Evolutionary conservation across 2,113 vertebrate species (phyloP).

Genomic region (Atlantisia rogersi): DNA sequence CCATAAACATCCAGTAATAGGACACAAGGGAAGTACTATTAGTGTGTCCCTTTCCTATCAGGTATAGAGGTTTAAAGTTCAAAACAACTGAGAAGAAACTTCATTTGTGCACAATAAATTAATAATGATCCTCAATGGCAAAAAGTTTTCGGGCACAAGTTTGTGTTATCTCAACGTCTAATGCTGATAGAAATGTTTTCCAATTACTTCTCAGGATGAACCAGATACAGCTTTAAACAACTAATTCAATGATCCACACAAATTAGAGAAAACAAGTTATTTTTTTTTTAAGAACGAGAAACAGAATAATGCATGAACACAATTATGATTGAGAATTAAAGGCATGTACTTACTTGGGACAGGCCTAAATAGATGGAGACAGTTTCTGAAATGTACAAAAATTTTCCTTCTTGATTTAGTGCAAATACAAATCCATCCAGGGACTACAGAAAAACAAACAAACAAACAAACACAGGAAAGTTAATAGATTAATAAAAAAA

Average conservation of each 20-base stretch:
- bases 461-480: background rate
- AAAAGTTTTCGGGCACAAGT: slow-evolving; percentile 63
- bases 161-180: slow-evolving; percentile 17
- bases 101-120: slow-evolving; percentile 83
- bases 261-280: slow-evolving; percentile 41
- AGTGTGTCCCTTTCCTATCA: slow-evolving; percentile 77
- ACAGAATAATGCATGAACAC: background rate
- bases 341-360: slow-evolving; percentile 90
- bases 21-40: slow-evolving; percentile 83
- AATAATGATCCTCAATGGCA: slow-evolving; percentile 72
- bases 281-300: slow-evolving; percentile 13
- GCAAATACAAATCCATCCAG: slow-evolving; percentile 99
- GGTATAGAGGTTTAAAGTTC: slow-evolving; percentile 82
- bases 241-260: slow-evolving; percentile 41
- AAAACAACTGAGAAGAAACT: slow-evolving; percentile 80
- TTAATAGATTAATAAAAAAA: slow-evolving; percentile 45
- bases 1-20: slow-evolving; percentile 86
- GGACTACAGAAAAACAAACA: slow-evolving; percentile 80
- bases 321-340: slow-evolving; percentile 31
- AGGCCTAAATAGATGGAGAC: slow-evolving; percentile 99
- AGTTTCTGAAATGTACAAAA: slow-evolving; percentile 99
- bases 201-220: slow-evolving; percentile 18
- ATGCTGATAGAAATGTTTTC: background rate
- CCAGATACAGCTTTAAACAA: slow-evolving; percentile 27
- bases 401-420: slow-evolving; percentile 99